Percentiles rank a stretch among this genome's conserved stretches.
Conservation (phyloP, 1,140 invertebrate species). For the Aleiodes sp. region DNA sequence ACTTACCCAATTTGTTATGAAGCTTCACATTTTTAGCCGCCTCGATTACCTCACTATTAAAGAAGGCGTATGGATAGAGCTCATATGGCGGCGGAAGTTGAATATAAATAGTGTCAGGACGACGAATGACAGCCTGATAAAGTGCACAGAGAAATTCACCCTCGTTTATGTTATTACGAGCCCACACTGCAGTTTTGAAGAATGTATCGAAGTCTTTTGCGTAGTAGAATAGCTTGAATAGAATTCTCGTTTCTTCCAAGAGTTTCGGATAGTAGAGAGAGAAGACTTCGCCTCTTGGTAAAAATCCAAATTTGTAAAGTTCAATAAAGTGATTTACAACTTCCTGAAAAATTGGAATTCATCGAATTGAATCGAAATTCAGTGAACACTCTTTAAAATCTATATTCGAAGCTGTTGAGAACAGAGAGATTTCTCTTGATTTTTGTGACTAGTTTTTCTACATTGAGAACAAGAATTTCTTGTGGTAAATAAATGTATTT, state of each 20-base stretch:
- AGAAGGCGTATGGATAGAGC: constrained; percentile 71
- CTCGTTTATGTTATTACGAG: constrained; percentile 70
- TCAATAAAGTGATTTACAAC: constrained; percentile 53
- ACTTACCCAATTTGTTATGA: constrained; percentile 43
- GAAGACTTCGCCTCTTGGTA: constrained; percentile 69
- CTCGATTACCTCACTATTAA: constrained; percentile 59
- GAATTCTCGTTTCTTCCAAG: constrained; percentile 65
- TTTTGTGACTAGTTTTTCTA: too few relatives aligned
- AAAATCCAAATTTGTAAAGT: constrained; percentile 55
- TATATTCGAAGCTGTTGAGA: too few relatives aligned
- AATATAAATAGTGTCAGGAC: constrained; percentile 68
- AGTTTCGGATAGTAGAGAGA: constrained; percentile 66
- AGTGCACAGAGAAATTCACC: constrained; percentile 70
- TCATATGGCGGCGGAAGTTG: constrained; percentile 72
- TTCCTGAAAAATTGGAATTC: too few relatives aligned
- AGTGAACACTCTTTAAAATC: too few relatives aligned
- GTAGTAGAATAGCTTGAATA: constrained; percentile 70
- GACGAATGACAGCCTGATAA: constrained; percentile 69
- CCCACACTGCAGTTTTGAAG: constrained; percentile 71
- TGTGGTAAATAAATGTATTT: too few relatives aligned
- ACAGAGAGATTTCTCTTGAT: too few relatives aligned
- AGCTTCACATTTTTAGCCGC: constrained; percentile 50
- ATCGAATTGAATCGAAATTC: too few relatives aligned
- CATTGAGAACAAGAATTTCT: too few relatives aligned
- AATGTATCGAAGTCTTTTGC: constrained; percentile 74